phyloP scores from a whole-genome alignment of 1,140 invertebrate species.

The Drosophila melanica region DNA sequence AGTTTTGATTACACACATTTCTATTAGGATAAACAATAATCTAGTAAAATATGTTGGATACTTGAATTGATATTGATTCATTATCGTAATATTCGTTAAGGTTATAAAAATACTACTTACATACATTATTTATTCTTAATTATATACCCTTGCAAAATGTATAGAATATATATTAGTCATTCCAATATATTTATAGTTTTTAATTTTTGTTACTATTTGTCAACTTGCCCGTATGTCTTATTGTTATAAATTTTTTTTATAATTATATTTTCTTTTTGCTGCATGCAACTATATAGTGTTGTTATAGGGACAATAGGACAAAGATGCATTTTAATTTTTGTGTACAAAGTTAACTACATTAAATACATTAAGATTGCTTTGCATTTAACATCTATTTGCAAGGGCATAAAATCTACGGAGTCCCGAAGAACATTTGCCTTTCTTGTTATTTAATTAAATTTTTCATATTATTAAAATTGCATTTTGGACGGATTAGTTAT shows the following conservation, averaged over 20 bases:
- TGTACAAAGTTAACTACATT: neutral
- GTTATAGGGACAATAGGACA: neutral
- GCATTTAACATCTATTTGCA: neutral
- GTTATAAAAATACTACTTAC: constrained; percentile 4
- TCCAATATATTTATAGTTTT: no score
- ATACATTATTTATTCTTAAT: neutral
- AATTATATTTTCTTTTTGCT: no score
- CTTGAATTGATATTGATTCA: constrained; percentile 6
- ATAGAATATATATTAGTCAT: neutral
- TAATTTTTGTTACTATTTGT: no score
- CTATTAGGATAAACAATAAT: constrained; percentile 24
- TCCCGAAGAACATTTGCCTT: neutral
- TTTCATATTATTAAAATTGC: constrained; percentile 1
- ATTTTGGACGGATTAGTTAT: constrained; percentile 59
- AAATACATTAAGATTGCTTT: neutral
- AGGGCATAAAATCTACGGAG: constrained; percentile 10
- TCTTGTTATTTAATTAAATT: neutral
- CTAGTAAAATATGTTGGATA: constrained; percentile 2
- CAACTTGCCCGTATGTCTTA: no score
- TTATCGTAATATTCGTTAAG: neutral
- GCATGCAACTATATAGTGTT: neutral
- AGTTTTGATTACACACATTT: constrained; percentile 27
- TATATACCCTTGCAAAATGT: neutral
- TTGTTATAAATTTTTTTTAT: no score
- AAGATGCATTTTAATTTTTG: neutral